These are phyloP conservation scores for Cisticola juncidis DNA, from an alignment of 2,113 vertebrate species.

Conservation along the genomic window DNA sequence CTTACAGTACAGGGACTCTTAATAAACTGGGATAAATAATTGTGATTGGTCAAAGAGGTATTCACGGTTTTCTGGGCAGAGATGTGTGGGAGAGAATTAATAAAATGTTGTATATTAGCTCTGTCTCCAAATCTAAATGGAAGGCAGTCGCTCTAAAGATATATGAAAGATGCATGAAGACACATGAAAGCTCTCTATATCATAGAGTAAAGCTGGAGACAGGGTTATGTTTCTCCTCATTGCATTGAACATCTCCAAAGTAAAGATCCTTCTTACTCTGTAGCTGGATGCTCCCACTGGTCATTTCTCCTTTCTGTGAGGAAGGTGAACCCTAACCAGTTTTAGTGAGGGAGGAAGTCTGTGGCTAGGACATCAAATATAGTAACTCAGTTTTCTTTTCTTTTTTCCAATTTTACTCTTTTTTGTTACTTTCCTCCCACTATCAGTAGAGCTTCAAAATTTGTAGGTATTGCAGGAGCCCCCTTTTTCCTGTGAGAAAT, in stretches of 20 bases:
- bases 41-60: slow-evolving; percentile 50
- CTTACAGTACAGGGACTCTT: slow-evolving; percentile 57
- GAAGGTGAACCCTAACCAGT: neutral
- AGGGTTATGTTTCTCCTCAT: neutral
- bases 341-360: neutral
- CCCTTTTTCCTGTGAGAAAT: neutral
- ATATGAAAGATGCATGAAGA: neutral
- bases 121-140: slow-evolving; percentile 46
- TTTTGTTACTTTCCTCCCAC: neutral
- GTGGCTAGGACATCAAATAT: neutral
- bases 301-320: neutral
- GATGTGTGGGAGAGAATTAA: slow-evolving; percentile 48
- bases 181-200: neutral
- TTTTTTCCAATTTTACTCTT: neutral
- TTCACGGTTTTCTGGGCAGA: slow-evolving; percentile 31
- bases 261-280: slow-evolving; percentile 16
- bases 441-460: neutral
- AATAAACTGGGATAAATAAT: slow-evolving; percentile 64
- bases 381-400: neutral
- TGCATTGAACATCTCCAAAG: neutral
- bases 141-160: slow-evolving; percentile 27
- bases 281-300: slow-evolving; percentile 12
- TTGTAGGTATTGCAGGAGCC: neutral
- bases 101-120: slow-evolving; percentile 57
- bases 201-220: neutral